These are phyloP conservation scores for Nettapus auritus DNA, from an alignment of 2,113 vertebrate genomes.

Conservation along the genomic window DNA sequence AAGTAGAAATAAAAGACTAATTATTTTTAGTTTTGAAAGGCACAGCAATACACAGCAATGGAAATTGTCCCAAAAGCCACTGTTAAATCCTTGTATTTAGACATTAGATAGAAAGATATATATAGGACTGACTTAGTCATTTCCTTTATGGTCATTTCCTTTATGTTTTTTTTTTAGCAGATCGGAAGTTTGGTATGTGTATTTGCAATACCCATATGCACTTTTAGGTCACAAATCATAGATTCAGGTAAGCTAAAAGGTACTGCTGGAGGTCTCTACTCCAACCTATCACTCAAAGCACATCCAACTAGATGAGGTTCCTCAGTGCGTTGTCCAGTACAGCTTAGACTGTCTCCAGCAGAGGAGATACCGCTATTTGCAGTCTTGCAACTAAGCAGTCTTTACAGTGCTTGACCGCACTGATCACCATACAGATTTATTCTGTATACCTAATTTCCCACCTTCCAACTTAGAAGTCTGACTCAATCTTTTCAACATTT, in stretches of 20 bases:
- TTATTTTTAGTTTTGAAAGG: background rate
- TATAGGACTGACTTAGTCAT: fast-evolving
- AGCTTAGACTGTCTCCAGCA: background rate
- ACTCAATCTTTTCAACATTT: background rate
- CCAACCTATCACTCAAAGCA: background rate
- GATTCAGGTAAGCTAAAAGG: background rate
- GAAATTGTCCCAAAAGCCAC: background rate
- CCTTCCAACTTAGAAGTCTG: background rate
- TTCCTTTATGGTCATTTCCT: background rate
- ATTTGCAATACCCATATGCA: background rate
- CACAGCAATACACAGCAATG: fast-evolving
- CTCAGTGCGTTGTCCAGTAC: background rate
- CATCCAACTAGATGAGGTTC: fast-evolving
- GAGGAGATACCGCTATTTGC: background rate
- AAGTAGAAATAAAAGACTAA: background rate
- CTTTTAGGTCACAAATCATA: background rate
- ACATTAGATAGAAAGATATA: background rate
- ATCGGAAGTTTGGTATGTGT: no score
- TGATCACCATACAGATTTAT: background rate
- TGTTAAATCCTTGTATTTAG: background rate
- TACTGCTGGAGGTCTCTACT: background rate
- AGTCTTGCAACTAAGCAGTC: no score
- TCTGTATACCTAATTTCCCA: background rate
- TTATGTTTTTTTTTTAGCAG: background rate
- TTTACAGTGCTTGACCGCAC: fast-evolving